Percentiles rank a stretch among this genome's conserved stretches.
These are phyloP conservation scores for Psittacula derbiana DNA, from an alignment of 2,797 vertebrate species.

Conservation along the genomic window DNA sequence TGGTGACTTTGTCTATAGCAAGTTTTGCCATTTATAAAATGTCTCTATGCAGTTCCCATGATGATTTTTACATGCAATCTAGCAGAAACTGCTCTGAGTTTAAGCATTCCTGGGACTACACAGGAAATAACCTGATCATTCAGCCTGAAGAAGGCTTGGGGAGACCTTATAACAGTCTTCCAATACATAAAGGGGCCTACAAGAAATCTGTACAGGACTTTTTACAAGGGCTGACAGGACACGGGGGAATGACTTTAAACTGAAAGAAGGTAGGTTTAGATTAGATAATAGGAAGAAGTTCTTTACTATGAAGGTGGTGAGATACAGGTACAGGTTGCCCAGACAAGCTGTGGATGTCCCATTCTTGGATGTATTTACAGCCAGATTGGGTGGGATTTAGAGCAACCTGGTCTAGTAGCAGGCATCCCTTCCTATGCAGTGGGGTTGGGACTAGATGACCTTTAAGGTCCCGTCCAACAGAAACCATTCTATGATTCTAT, in stretches of 20 bases:
- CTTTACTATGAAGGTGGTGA: neutral
- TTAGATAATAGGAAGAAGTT: neutral
- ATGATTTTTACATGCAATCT: neutral
- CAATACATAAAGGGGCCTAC: neutral
- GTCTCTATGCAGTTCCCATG: neutral
- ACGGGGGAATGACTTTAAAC: neutral
- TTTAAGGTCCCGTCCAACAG: neutral
- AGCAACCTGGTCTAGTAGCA: neutral
- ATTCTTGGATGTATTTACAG: neutral
- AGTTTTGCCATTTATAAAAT: neutral
- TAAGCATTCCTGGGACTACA: neutral
- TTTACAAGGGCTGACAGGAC: neutral
- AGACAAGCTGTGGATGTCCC: neutral
- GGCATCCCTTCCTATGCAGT: neutral
- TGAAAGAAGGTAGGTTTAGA: neutral
- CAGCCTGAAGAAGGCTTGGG: neutral
- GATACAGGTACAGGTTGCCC: neutral
- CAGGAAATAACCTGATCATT: neutral
- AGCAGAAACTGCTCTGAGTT: neutral
- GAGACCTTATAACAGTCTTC: neutral
- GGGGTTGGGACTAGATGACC: neutral
- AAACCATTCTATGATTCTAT: neutral
- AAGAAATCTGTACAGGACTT: neutral
- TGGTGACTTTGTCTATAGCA: neutral
- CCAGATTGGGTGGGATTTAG: neutral